Evolutionary conservation across 2,797 vertebrate genomes (phyloP).

Genomic region (Anguilla pacifica): DNA sequence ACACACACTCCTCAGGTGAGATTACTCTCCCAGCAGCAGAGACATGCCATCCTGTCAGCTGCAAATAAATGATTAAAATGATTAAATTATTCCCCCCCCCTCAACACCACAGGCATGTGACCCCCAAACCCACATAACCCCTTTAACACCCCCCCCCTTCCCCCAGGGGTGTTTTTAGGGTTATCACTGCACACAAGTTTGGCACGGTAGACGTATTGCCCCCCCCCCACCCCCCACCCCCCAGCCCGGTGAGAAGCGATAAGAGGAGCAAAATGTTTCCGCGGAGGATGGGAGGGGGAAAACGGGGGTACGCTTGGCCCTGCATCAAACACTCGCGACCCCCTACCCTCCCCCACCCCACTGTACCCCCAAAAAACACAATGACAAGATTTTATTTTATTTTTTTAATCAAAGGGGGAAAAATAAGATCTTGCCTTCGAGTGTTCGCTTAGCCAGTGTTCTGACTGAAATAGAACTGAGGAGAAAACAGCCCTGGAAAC

Average conservation of each 20-base stretch:
- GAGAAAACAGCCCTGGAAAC: not conserved
- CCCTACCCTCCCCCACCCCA: not conserved
- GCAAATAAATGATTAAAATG: constrained; percentile 67
- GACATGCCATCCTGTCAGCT: constrained; percentile 40
- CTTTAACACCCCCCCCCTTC: constrained; percentile 52
- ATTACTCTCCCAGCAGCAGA: constrained; percentile 52
- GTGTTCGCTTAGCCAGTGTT: not conserved
- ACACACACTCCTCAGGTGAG: constrained; percentile 20
- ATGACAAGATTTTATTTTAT: not conserved
- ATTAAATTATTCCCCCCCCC: constrained; percentile 35
- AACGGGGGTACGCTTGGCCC: not conserved
- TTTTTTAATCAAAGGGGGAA: not conserved
- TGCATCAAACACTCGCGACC: not conserved
- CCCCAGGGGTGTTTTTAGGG: constrained; percentile 36
- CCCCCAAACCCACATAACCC: constrained; percentile 43
- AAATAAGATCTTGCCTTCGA: not conserved
- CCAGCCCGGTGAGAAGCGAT: constrained; percentile 61
- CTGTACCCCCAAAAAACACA: not conserved
- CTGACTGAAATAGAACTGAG: not conserved
- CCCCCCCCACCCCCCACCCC: constrained; percentile 62
- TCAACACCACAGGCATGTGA: constrained; percentile 4
- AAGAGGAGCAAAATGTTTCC: constrained; percentile 52
- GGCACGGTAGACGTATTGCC: constrained; percentile 55
- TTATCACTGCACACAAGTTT: constrained; percentile 60
- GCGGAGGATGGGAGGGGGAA: not conserved